Conservation (phyloP, 2,113 vertebrate genomes). For the Chaetorhynchus papuensis region DNA sequence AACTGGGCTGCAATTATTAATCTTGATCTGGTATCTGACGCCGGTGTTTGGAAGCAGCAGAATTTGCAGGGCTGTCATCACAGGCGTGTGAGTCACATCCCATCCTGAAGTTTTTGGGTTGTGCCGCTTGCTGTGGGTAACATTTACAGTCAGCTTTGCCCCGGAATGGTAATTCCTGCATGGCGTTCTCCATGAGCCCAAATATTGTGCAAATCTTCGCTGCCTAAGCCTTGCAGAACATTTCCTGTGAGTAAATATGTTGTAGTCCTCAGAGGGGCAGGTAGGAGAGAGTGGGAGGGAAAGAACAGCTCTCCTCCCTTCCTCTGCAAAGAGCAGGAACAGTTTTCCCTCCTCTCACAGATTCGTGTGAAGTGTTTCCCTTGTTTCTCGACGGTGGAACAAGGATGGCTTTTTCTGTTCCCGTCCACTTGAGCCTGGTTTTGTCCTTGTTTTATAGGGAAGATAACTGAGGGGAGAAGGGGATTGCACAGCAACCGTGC, state of each 20-base stretch:
- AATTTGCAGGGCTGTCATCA: not conserved
- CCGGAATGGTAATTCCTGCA: not conserved
- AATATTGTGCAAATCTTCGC: not conserved
- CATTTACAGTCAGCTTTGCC: not conserved
- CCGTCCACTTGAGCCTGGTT: not conserved
- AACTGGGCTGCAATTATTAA: slow-evolving; percentile 13
- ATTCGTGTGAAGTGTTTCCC: not conserved
- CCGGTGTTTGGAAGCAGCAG: slow-evolving; percentile 27
- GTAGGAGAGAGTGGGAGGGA: not conserved
- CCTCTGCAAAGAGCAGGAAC: not conserved
- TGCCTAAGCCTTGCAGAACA: not conserved
- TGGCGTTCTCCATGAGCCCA: not conserved
- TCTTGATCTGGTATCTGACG: not conserved
- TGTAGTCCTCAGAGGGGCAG: not conserved
- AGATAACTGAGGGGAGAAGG: not conserved
- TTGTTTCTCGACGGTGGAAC: not conserved
- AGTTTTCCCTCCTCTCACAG: not conserved
- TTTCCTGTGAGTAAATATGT: not conserved
- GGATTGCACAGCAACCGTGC: not conserved
- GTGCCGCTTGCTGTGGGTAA: not conserved
- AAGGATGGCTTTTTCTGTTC: not conserved
- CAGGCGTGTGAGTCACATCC: not conserved
- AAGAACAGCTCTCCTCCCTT: not conserved
- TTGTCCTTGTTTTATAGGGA: not conserved
- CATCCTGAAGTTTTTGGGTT: not conserved